These are phyloP conservation scores for Danionella dracula DNA, from an alignment of 2,797 vertebrate genomes.

Conservation along the genomic window DNA sequence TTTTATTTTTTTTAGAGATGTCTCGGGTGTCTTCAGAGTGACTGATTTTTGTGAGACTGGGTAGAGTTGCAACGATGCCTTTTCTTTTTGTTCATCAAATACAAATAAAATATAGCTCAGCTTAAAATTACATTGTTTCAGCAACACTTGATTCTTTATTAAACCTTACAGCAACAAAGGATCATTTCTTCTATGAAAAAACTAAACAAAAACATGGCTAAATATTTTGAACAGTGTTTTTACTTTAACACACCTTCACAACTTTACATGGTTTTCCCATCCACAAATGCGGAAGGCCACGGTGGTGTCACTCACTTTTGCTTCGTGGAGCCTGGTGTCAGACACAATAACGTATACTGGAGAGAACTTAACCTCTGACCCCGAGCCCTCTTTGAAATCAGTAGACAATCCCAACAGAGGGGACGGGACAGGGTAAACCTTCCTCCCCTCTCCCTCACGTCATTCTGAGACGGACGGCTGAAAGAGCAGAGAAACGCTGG, in stretches of 20 bases:
- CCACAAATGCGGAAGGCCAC: neutral
- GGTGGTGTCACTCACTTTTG: conserved; percentile 49
- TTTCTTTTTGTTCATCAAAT: too few species aligned
- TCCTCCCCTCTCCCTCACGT: conserved; percentile 30
- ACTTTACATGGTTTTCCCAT: conserved; percentile 5
- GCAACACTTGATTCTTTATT: too few species aligned
- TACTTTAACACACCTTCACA: neutral
- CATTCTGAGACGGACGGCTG: conserved; percentile 55
- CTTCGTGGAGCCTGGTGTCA: conserved; percentile 67
- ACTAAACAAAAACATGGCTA: too few species aligned
- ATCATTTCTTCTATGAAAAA: too few species aligned
- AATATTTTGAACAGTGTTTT: neutral
- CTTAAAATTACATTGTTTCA: too few species aligned
- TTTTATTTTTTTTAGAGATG: neutral
- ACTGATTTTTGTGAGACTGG: too few species aligned
- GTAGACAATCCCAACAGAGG: conserved; percentile 73
- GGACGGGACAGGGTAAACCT: conserved; percentile 67
- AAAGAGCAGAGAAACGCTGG: conserved; percentile 37
- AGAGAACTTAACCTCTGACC: conserved; percentile 87
- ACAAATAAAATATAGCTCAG: too few species aligned
- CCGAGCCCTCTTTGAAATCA: conserved; percentile 73
- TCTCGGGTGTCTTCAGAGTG: conserved; percentile 18
- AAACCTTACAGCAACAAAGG: too few species aligned
- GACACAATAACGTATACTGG: conserved; percentile 75
- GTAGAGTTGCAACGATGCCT: too few species aligned